These are phyloP conservation scores for Carterocephalus palaemon DNA, from an alignment of 2,888 invertebrate genomes.

Conservation along the genomic window DNA sequence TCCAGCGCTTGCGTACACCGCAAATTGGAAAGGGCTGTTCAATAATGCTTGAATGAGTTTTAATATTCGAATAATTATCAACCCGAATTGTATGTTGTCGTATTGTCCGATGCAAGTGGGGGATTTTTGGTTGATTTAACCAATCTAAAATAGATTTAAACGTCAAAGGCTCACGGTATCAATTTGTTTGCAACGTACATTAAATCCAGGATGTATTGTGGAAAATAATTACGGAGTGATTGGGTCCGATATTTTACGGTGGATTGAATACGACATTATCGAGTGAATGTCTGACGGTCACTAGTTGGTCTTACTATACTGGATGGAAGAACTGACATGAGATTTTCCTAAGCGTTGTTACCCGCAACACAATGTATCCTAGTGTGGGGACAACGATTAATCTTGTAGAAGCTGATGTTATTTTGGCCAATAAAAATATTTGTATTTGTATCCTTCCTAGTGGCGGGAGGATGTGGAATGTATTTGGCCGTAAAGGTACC, in stretches of 20 bases:
- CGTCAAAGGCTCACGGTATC: slow-evolving; percentile 27
- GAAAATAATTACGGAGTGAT: slow-evolving; percentile 31
- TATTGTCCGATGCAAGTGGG: slow-evolving; percentile 56
- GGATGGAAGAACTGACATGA: too few species aligned
- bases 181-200: slow-evolving; percentile 20
- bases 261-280: slow-evolving; percentile 31
- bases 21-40: slow-evolving; percentile 65
- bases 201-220: slow-evolving; percentile 22
- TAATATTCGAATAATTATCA: slow-evolving; percentile 69
- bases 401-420: too few species aligned
- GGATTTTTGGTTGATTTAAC: slow-evolving; percentile 45
- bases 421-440: too few species aligned
- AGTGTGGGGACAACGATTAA: too few species aligned
- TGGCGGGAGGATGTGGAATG: too few species aligned
- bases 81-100: slow-evolving; percentile 35
- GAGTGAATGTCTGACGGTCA: slow-evolving; percentile 7
- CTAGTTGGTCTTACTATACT: neutral
- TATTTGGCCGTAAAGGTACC: too few species aligned
- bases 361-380: too few species aligned
- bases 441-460: too few species aligned
- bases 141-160: slow-evolving; percentile 30
- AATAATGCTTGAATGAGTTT: slow-evolving; percentile 73
- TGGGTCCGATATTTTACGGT: slow-evolving; percentile 44
- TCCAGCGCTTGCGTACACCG: slow-evolving; percentile 36
- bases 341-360: too few species aligned